Conservation (phyloP, 2,888 invertebrate species). For the Hirtodrosophila confusa region DNA sequence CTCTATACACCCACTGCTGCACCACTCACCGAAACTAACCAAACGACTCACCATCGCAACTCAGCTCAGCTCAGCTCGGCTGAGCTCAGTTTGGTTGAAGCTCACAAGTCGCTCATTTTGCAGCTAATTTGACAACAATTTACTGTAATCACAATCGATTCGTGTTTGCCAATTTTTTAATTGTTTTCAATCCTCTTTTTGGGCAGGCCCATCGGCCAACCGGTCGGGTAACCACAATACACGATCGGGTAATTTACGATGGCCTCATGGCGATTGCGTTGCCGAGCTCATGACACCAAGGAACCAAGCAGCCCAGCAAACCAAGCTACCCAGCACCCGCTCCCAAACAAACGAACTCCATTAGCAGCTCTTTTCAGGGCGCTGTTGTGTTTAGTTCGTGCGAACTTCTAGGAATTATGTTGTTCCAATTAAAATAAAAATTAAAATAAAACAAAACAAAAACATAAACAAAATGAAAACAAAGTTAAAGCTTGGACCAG, state of each 20-base stretch:
- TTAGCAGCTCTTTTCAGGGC: constrained; percentile 60
- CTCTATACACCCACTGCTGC: constrained; percentile 15
- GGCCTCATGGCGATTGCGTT: constrained; percentile 76
- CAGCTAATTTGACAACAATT: constrained; percentile 82
- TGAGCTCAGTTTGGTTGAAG: constrained; percentile 7
- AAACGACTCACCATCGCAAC: constrained; percentile 2
- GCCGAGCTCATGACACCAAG: constrained; percentile 66
- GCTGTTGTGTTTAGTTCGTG: constrained; percentile 68
- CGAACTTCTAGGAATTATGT: constrained; percentile 84
- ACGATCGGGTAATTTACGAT: constrained; percentile 82
- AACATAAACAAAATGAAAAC: constrained; percentile 44
- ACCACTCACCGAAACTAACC: constrained; percentile 2
- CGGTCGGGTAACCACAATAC: constrained; percentile 53
- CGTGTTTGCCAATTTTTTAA: constrained; percentile 83
- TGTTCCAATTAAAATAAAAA: constrained; percentile 83
- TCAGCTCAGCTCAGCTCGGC: constrained; percentile 8
- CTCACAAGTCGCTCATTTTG: constrained; percentile 72
- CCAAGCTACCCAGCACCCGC: constrained; percentile 2
- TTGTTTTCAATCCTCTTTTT: constrained; percentile 82
- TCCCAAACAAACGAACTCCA: constrained; percentile 73
- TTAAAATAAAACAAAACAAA: constrained; percentile 67
- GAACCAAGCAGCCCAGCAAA: constrained; percentile 11
- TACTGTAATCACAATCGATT: constrained; percentile 82
- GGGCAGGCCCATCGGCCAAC: constrained; percentile 25
- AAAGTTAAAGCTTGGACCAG: constrained; percentile 47